Conservation (phyloP, 2,113 vertebrate genomes). For the Hippotragus niger region DNA sequence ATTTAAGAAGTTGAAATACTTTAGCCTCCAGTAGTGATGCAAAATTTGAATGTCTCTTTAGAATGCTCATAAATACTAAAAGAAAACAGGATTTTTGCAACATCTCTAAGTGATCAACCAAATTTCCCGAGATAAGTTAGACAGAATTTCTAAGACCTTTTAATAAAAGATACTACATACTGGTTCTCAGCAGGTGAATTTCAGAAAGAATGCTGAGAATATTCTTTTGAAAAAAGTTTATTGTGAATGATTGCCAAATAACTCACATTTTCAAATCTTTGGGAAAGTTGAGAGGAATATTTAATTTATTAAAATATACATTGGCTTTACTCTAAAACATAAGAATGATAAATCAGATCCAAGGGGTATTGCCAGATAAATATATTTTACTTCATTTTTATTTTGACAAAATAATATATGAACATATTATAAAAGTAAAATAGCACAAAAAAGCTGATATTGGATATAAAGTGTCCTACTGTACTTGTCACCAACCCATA, state of each 20-base stretch:
- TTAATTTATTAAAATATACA: background rate
- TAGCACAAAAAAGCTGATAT: background rate
- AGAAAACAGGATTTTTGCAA: background rate
- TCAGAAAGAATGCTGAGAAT: background rate
- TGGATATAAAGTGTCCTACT: background rate
- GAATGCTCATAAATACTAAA: background rate
- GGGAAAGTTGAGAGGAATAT: background rate
- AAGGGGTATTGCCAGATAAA: background rate
- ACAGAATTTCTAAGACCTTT: background rate
- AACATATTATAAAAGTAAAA: background rate
- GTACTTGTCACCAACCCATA: background rate
- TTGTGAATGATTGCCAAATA: background rate
- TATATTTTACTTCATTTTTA: background rate
- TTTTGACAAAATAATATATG: background rate
- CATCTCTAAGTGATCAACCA: background rate
- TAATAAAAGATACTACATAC: background rate
- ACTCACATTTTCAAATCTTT: background rate
- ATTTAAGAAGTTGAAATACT: conserved; percentile 17
- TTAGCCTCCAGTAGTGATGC: background rate
- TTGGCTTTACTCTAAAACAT: background rate
- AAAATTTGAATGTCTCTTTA: background rate
- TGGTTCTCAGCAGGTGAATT: background rate
- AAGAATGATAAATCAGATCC: background rate
- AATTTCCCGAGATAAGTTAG: background rate
- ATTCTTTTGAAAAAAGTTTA: background rate